phyloP scores from a whole-genome alignment of 2,113 vertebrate genomes.

The Datnioides undecimradiatus region DNA sequence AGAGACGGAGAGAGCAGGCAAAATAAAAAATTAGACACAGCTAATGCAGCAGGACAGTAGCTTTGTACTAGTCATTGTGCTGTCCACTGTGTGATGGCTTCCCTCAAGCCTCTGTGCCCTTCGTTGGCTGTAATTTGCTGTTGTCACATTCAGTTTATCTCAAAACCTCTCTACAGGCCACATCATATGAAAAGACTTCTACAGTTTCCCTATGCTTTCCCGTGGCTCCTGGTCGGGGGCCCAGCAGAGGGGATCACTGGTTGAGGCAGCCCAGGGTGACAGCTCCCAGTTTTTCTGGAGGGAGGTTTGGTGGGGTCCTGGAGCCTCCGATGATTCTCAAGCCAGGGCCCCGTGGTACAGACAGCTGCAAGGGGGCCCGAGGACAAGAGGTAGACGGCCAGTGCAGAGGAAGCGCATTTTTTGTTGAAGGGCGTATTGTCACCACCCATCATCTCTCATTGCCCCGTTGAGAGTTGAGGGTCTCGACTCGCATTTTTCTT shows the following conservation, averaged over 20 bases:
- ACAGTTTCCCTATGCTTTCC: conserved; percentile 66
- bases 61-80: conserved; percentile 78
- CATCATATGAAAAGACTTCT: conserved; percentile 73
- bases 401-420: conserved; percentile 70
- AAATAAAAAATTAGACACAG: conserved; percentile 74
- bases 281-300: conserved; percentile 58
- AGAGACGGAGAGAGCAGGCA: conserved; percentile 38
- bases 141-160: conserved; percentile 78
- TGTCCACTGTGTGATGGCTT: conserved; percentile 70
- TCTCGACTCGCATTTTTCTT: conserved; percentile 67
- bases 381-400: conserved; percentile 53
- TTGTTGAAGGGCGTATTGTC: conserved; percentile 77
- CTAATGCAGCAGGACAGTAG: conserved; percentile 80
- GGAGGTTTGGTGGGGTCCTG: conserved; percentile 53
- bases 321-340: conserved; percentile 70
- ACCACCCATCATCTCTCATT: conserved; percentile 78
- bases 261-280: conserved; percentile 67
- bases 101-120: conserved; percentile 64
- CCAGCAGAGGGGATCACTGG: conserved; percentile 60
- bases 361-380: conserved; percentile 63
- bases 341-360: conserved; percentile 51
- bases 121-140: conserved; percentile 77
- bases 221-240: conserved; percentile 70
- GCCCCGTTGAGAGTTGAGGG: conserved; percentile 69
- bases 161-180: conserved; percentile 64